phyloP scores from a whole-genome alignment of 2,797 vertebrate species.

The Neopelma chrysocephalum region DNA sequence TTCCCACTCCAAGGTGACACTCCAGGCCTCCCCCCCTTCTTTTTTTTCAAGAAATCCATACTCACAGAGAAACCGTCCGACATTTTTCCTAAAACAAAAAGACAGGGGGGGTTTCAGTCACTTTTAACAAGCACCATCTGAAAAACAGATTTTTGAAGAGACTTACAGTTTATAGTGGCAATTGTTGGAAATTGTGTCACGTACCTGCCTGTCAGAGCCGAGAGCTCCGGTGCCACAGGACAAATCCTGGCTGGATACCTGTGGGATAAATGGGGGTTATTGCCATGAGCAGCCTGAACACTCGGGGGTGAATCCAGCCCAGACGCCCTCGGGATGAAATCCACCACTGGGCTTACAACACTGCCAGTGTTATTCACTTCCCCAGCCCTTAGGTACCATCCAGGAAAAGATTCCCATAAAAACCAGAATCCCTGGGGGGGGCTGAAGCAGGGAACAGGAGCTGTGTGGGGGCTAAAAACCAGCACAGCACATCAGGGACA shows the following conservation, averaged over 20 bases:
- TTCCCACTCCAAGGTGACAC: not conserved
- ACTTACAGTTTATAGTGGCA: not conserved
- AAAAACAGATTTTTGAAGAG: rapidly evolving
- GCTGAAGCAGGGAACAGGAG: not conserved
- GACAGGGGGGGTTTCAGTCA: rapidly evolving
- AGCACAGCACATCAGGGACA: rapidly evolving
- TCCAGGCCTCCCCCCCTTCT: not conserved
- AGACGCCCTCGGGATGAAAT: rapidly evolving
- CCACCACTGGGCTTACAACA: not conserved
- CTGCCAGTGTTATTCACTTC: not conserved
- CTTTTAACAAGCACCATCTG: rapidly evolving
- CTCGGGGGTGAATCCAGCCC: rapidly evolving
- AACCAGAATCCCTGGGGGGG: not conserved
- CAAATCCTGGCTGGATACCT: not conserved
- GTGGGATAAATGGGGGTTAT: rapidly evolving
- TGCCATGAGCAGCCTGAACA: rapidly evolving
- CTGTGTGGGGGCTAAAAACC: not conserved
- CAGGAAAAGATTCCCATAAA: not conserved
- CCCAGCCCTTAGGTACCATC: not conserved
- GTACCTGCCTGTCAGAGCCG: not conserved
- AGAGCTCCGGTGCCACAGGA: not conserved
- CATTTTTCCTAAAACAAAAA: conserved; percentile 18
- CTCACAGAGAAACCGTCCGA: conserved; percentile 41
- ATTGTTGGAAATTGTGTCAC: rapidly evolving
- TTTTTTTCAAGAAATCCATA: not conserved